Evolutionary conservation across 1,140 invertebrate species (phyloP).

Genomic region (Meloidogyne floridensis): DNA sequence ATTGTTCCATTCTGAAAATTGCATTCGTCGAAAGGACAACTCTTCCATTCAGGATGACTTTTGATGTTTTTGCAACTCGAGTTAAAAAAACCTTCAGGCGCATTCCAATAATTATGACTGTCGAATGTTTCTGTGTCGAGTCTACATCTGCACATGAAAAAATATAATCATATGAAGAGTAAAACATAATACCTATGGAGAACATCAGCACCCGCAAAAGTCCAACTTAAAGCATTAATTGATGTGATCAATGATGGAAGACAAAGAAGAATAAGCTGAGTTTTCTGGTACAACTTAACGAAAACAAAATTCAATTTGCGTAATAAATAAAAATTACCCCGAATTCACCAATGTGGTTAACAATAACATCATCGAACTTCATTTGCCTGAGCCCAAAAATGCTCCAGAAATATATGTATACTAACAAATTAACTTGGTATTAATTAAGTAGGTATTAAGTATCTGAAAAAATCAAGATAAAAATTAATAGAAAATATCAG

Average conservation of each 20-base stretch:
- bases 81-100: neutral
- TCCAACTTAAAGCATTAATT: slow-evolving; percentile 64
- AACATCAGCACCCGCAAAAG: slow-evolving; percentile 58
- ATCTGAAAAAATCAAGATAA: too few species aligned
- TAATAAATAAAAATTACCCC: slow-evolving; percentile 31
- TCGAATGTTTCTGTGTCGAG: slow-evolving; percentile 31
- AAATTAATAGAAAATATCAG: too few species aligned
- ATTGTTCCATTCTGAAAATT: slow-evolving; percentile 16
- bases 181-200: slow-evolving; percentile 52
- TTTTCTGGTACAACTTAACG: slow-evolving; percentile 54
- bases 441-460: too few species aligned
- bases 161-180: neutral
- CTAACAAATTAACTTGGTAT: too few species aligned
- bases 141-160: slow-evolving; percentile 48
- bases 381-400: slow-evolving; percentile 28
- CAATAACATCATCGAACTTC: slow-evolving; percentile 65
- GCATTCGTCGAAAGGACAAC: slow-evolving; percentile 46
- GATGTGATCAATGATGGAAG: slow-evolving; percentile 61
- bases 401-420: too few species aligned
- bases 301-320: neutral
- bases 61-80: slow-evolving; percentile 14
- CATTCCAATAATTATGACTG: slow-evolving; percentile 41
- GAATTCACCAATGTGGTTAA: slow-evolving; percentile 63
- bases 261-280: slow-evolving; percentile 65
- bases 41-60: slow-evolving; percentile 33